phyloP scores from a whole-genome alignment of 1,140 invertebrate genomes.

The Heliconius congener region DNA sequence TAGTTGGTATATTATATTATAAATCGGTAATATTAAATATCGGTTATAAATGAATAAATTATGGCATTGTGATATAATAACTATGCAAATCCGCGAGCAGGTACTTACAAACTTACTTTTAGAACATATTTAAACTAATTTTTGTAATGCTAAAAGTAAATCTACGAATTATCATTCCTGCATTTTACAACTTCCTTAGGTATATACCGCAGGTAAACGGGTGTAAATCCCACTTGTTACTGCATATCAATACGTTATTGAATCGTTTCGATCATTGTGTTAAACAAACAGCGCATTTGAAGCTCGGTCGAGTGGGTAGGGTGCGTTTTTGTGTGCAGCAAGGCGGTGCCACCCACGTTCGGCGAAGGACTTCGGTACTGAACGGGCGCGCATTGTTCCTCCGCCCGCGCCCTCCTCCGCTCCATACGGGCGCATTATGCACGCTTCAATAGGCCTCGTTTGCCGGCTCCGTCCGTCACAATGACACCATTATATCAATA shows the following conservation, averaged over 20 bases:
- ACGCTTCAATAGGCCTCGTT: conserved; percentile 73
- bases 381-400: conserved; percentile 67
- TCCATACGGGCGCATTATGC: conserved; percentile 78
- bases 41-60: not conserved
- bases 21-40: not conserved
- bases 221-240: conserved; percentile 27
- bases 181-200: not conserved
- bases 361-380: conserved; percentile 57
- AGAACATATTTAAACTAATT: not conserved
- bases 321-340: conserved; percentile 60
- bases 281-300: conserved; percentile 48
- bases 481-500: conserved; percentile 78
- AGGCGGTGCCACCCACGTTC: conserved; percentile 75
- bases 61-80: not conserved
- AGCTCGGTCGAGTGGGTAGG: conserved; percentile 47
- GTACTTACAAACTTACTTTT: too few species aligned
- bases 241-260: conserved; percentile 9
- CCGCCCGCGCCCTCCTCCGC: conserved; percentile 64
- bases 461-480: conserved; percentile 69
- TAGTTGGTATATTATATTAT: not conserved
- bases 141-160: not conserved
- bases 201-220: not conserved
- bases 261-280: conserved; percentile 40
- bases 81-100: too few species aligned
- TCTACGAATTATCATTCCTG: not conserved